phyloP scores from a whole-genome alignment of 2,797 vertebrate genomes.

The Hydrophis major region DNA sequence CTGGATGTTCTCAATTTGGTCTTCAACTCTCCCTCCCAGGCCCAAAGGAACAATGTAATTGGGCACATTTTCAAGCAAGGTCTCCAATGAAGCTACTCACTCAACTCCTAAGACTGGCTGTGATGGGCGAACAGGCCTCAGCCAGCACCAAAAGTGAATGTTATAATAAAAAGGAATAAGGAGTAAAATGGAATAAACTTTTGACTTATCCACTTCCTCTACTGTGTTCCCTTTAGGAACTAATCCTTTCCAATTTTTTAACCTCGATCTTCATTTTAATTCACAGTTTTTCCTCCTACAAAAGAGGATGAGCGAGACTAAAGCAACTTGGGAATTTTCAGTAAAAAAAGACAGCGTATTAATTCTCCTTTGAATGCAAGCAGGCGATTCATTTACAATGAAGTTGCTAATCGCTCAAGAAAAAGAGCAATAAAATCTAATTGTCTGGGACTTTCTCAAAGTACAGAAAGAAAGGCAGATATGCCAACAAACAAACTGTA shows the following conservation, averaged over 20 bases:
- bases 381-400: neutral
- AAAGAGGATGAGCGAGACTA: neutral
- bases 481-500: neutral
- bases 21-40: neutral
- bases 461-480: neutral
- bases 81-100: neutral
- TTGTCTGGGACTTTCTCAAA: neutral
- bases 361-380: neutral
- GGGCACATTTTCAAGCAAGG: neutral
- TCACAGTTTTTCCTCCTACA: neutral
- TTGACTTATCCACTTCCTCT: neutral
- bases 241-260: neutral
- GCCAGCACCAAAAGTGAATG: neutral
- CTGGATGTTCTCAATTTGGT: neutral
- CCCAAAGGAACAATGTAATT: neutral
- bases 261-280: neutral
- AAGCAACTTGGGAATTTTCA: neutral
- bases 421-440: neutral
- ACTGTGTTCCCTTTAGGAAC: neutral
- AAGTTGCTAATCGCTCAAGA: neutral
- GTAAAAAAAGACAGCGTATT: neutral
- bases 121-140: neutral
- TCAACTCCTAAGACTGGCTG: neutral
- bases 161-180: neutral
- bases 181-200: neutral